phyloP scores from a whole-genome alignment of 1,140 invertebrate genomes.

The Geopemphigus sp. region DNA sequence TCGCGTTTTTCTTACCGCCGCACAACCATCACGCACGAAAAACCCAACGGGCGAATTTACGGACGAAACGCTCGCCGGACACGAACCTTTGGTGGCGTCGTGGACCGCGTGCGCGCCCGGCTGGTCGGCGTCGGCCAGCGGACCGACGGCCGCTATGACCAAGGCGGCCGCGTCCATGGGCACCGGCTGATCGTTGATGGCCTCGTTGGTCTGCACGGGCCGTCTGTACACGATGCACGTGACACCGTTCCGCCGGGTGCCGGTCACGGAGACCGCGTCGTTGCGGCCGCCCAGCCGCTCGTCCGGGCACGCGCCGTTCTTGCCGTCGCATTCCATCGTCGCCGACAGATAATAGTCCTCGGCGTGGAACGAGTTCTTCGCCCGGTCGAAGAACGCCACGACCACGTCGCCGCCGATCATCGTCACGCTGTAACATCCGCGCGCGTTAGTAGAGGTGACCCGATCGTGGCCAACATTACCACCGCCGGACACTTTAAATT shows the following conservation, averaged over 20 bases:
- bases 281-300: constrained; percentile 75
- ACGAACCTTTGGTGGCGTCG: constrained; percentile 65
- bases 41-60: too few species aligned
- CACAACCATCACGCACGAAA: too few species aligned
- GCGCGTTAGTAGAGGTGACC: too few species aligned
- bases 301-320: constrained; percentile 81
- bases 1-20: too few species aligned
- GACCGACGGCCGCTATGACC: constrained; percentile 85
- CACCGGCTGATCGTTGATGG: constrained; percentile 68
- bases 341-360: constrained; percentile 84
- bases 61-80: too few species aligned
- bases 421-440: constrained; percentile 53
- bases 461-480: too few species aligned
- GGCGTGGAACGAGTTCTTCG: constrained; percentile 68
- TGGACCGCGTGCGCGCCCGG: constrained; percentile 74
- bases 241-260: constrained; percentile 73
- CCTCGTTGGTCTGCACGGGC: constrained; percentile 72
- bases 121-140: constrained; percentile 73
- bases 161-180: constrained; percentile 66
- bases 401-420: constrained; percentile 79
- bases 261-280: constrained; percentile 72
- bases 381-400: constrained; percentile 75
- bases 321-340: constrained; percentile 77
- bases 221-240: constrained; percentile 78
- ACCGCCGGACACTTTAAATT: too few species aligned